Conservation (phyloP, 2,113 vertebrate species). For the Notarius quadriscutis region DNA sequence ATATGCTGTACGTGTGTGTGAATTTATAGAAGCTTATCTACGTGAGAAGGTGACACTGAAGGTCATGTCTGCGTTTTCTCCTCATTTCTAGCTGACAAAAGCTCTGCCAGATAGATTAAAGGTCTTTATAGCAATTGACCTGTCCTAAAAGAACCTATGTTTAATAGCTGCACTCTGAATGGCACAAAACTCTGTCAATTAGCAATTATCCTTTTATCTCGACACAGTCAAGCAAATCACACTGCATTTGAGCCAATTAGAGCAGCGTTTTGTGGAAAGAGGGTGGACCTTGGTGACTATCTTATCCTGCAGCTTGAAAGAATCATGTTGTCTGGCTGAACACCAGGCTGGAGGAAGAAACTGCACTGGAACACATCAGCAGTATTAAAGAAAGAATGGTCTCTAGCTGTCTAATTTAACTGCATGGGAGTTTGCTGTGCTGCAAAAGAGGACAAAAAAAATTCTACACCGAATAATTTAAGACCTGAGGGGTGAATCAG, state of each 20-base stretch:
- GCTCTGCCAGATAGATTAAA: slow-evolving; percentile 19
- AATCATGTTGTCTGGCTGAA: neutral
- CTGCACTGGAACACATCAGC: neutral
- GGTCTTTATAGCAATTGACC: slow-evolving; percentile 2
- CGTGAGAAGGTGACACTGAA: neutral
- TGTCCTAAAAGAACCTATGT: neutral
- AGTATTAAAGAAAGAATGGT: neutral
- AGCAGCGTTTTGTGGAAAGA: neutral
- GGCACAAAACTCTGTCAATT: neutral
- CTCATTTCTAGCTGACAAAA: slow-evolving; percentile 11
- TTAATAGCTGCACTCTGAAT: neutral
- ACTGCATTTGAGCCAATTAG: slow-evolving; percentile 1
- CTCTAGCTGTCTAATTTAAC: neutral
- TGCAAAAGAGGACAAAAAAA: neutral
- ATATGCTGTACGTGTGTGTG: neutral
- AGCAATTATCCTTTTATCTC: neutral
- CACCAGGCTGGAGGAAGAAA: neutral
- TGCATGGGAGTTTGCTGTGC: too few relatives aligned
- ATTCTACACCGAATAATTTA: slow-evolving; percentile 12
- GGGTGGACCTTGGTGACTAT: neutral
- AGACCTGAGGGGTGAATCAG: slow-evolving; percentile 1
- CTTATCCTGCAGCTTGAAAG: neutral
- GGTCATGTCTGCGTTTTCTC: slow-evolving; percentile 16
- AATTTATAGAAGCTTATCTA: neutral
- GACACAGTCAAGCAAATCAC: neutral